Percentiles rank a stretch among this genome's conserved stretches.
phyloP scores from a whole-genome alignment of 2,888 invertebrate genomes.

The Resseliella maxima region DNA sequence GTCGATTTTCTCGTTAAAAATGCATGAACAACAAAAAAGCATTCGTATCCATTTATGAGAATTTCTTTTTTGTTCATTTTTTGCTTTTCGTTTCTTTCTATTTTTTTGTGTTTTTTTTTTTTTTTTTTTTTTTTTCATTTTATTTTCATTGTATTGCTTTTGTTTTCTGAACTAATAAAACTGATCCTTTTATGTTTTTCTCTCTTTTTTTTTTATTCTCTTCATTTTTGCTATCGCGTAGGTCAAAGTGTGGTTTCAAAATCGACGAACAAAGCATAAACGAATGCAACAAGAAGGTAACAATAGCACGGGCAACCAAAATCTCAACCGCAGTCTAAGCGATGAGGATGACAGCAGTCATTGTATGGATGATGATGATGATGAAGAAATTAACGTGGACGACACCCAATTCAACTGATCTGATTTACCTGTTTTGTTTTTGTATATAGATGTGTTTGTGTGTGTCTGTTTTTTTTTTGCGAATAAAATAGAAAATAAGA shows the following conservation, averaged over 20 bases:
- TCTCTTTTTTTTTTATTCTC: slow-evolving; percentile 17
- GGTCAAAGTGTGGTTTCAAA: slow-evolving; percentile 97
- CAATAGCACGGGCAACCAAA: background rate
- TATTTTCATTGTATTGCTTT: background rate
- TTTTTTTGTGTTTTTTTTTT: slow-evolving; percentile 14
- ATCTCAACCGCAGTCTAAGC: background rate
- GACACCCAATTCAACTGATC: slow-evolving; percentile 38
- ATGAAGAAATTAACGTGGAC: slow-evolving; percentile 62
- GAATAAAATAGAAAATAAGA: too few species aligned
- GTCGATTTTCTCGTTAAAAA: background rate
- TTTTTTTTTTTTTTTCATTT: background rate
- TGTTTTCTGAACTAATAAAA: background rate
- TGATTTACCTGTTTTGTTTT: slow-evolving; percentile 18
- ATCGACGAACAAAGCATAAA: slow-evolving; percentile 90
- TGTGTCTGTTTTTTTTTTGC: too few species aligned
- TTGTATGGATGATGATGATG: slow-evolving; percentile 55
- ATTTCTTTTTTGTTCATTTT: too few species aligned
- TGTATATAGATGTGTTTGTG: too few species aligned
- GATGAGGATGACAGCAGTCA: slow-evolving; percentile 30
- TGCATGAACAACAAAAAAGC: background rate
- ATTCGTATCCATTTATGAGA: too few species aligned
- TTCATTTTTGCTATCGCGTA: slow-evolving; percentile 66
- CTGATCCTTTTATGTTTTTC: background rate
- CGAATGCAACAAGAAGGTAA: slow-evolving; percentile 85
- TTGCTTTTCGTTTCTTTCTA: too few species aligned